Percentiles rank a stretch among this genome's conserved stretches.
Conservation (phyloP, 2,113 vertebrate species). For the Cyanoderma ruficeps region DNA sequence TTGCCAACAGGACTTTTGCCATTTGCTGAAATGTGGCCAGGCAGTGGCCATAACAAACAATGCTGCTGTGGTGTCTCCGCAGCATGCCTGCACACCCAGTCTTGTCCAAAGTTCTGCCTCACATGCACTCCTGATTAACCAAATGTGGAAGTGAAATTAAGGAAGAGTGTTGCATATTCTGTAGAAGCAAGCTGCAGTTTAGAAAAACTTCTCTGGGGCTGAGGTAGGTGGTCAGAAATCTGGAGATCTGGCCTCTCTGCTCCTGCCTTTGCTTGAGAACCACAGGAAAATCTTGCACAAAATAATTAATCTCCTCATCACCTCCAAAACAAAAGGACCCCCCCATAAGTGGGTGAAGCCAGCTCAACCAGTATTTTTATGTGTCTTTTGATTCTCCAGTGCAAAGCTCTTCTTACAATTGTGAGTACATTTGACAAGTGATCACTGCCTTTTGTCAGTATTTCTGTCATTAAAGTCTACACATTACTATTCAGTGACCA, state of each 20-base stretch:
- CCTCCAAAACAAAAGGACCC: background rate
- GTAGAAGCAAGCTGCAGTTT: background rate
- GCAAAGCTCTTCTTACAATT: background rate
- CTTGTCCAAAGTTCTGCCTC: background rate
- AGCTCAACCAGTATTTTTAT: background rate
- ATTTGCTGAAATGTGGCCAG: background rate
- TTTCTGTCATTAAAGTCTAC: background rate
- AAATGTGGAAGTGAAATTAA: background rate
- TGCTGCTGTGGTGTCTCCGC: background rate
- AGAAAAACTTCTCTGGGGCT: background rate
- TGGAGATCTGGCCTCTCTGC: accelerated
- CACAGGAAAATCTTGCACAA: background rate
- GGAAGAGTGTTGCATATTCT: background rate
- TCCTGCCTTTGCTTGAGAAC: background rate
- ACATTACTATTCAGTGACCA: background rate
- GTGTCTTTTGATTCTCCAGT: background rate
- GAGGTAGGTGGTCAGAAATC: background rate
- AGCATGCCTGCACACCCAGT: background rate
- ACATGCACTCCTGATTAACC: background rate
- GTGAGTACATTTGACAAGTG: background rate
- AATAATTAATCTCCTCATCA: background rate
- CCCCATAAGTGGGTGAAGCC: background rate
- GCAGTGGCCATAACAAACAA: background rate
- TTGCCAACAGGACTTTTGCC: background rate
- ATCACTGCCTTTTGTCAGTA: background rate